phyloP scores from a whole-genome alignment of 2,113 vertebrate species.

The Pangasianodon hypophthalmus region DNA sequence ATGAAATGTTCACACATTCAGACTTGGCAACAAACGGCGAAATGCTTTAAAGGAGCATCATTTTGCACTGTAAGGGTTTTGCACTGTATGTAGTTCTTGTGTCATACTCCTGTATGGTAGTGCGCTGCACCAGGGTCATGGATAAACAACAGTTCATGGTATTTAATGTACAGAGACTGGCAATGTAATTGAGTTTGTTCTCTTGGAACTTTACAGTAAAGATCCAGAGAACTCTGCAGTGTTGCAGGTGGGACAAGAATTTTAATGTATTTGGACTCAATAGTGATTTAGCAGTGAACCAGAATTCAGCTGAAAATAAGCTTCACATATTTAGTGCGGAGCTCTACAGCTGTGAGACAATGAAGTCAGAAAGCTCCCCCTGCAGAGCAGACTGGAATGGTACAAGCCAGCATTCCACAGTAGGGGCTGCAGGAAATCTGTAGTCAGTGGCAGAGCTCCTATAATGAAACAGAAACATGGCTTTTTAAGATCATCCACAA shows the following conservation, averaged over 20 bases:
- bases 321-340: background rate
- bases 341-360: conserved; percentile 33
- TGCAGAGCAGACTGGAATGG: conserved; percentile 42
- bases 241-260: background rate
- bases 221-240: too few species aligned
- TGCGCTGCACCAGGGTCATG: background rate
- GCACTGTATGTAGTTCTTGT: background rate
- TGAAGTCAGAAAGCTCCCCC: conserved; percentile 47
- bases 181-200: background rate
- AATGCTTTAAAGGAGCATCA: background rate
- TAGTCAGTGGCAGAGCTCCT: conserved; percentile 50
- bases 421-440: conserved; percentile 6
- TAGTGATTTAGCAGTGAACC: background rate
- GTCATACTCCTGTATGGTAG: background rate
- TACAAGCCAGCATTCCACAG: conserved; percentile 49
- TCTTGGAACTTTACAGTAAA: background rate
- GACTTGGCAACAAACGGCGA: too few species aligned
- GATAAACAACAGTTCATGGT: background rate
- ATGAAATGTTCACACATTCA: background rate
- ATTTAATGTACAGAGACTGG: background rate
- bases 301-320: background rate
- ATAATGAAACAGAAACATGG: background rate
- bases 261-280: background rate
- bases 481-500: too few species aligned
- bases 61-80: too few species aligned